Evolutionary conservation across 2,113 vertebrate species (phyloP), one percentile per base, ranked within the genome.

Genomic region (Nesoenas mayeri): DNA sequence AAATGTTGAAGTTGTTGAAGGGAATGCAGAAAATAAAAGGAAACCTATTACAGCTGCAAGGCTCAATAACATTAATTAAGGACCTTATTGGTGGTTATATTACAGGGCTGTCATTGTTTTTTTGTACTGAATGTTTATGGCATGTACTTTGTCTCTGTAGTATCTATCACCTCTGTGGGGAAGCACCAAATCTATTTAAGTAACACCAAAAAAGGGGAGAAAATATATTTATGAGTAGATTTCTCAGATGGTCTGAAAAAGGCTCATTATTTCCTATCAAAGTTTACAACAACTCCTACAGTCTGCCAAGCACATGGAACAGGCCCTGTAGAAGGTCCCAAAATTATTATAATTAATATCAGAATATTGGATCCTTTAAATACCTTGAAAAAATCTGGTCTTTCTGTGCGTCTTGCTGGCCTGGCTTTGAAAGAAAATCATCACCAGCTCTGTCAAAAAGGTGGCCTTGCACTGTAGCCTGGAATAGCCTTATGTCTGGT

Each of bases 51-150:
- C 32, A 47, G 22, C 64, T 84, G 48, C 75, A 93, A 67, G 85
- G 82, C 14, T 80, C 62, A 93, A 67, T 79, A 82, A 50, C 54
- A 92, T 84, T 93, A 96, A 96, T 92, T 95, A 94, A 87, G 54
- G 61, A 74, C 34, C 53, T 42, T 65, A 48, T 75, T 91, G 69
- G 47, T 94, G 71, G 90, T 95, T 89, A 79, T 71, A 78, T 88
- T 93, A 87, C 31, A 86, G 44, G 65, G 21, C 36, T 90, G 72
- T 78, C 75, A 67, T 69, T 79, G 40, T 0, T 24, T 93, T 96
- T 92, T 77, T 89, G 61, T 78, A 62, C 40, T 73, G 64, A 89
- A 53, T 87, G 74, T 66, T 86, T 85, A 81, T 75, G 92, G 40
- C 57, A 67, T 48, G 12, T 86, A 61, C 47, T 91, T 88, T 94